Base-by-base conservation (phyloP, 2,113 vertebrate species). In the Lates calcarifer region DNA sequence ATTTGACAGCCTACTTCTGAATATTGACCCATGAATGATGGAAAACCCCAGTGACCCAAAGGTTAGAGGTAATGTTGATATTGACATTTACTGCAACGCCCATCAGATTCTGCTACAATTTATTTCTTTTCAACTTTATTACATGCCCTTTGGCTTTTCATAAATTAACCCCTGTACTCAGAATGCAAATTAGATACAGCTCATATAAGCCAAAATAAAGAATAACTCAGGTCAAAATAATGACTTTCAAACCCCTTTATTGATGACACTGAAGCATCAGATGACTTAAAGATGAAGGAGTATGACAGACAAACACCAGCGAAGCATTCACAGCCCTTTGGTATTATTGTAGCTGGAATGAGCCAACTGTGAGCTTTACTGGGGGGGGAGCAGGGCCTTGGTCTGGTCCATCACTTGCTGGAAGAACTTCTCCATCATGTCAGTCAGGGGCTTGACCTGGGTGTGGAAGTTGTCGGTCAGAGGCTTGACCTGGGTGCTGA, bases 391-490 rank as follows among this genome's bases (percentile, higher is more conserved):
- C 79, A 92, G 81, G 33, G 89, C 68, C 72, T 93, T 89, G 84
- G 83, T 91, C 75, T 92, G 77, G 53, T 92, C 87, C 74, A 84
- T 26, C 83, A 92, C 53, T 74, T 87, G 85, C 87, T 92, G 73
- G 57, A 92, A 45, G 61, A 94, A 22, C 24, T 90, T 83, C 83
- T 91, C 68, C 60, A 73, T 37, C 56, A 85, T 85, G 70, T 83
- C 77, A 0, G 80, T 43, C 58, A 92, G 86, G 45, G 91, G 83
- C 35, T 84, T 72, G 56, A 94, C 72, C 74, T 90, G 87, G 9
- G 49, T 26, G 4, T 82, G 43, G 61, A 92, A 10, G 65, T 77
- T 71, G 51, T 89, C 85, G 0, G 39, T 58, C 82, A 89, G 55
- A 1, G 90, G 62, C 56, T 31, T 49, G 68, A 87, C 35, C 63